Percentiles rank a stretch among this genome's conserved stretches.
phyloP scores from a whole-genome alignment of 2,113 vertebrate species.

The Corydoras maculifer region DNA sequence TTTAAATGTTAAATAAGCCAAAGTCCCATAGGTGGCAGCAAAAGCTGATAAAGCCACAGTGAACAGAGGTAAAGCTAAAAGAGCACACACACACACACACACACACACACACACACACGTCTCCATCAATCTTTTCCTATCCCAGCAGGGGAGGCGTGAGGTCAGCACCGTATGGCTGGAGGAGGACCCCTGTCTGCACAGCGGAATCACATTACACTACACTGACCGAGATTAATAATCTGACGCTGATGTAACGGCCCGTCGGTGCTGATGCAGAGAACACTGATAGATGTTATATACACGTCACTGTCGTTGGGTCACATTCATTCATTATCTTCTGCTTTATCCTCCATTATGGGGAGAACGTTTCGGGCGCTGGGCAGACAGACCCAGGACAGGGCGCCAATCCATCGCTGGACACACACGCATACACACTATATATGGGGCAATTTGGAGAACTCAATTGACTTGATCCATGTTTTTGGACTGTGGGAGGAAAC shows the following conservation, averaged over 20 bases:
- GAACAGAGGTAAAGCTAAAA: not conserved
- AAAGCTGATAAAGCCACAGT: not conserved
- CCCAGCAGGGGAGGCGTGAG: not conserved
- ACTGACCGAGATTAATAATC: not conserved
- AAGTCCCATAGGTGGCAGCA: not conserved
- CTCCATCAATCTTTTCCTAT: constrained; percentile 1
- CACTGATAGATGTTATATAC: too few relatives aligned
- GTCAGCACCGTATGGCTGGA: not conserved
- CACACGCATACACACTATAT: too few relatives aligned
- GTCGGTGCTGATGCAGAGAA: not conserved
- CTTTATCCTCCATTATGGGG: too few relatives aligned
- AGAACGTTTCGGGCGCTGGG: too few relatives aligned
- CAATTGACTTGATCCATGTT: too few relatives aligned
- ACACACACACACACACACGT: not conserved
- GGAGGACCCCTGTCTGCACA: not conserved
- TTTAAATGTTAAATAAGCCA: not conserved
- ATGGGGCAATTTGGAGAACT: too few relatives aligned
- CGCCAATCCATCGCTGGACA: too few relatives aligned
- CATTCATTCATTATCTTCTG: too few relatives aligned
- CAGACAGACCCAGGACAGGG: too few relatives aligned
- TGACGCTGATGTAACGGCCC: not conserved
- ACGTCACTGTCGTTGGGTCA: too few relatives aligned
- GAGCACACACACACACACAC: not conserved
- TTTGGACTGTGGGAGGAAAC: too few relatives aligned
- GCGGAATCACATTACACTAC: constrained; percentile 1